phyloP scores from a whole-genome alignment of 2,113 vertebrate genomes.

The Lepus americanus region DNA sequence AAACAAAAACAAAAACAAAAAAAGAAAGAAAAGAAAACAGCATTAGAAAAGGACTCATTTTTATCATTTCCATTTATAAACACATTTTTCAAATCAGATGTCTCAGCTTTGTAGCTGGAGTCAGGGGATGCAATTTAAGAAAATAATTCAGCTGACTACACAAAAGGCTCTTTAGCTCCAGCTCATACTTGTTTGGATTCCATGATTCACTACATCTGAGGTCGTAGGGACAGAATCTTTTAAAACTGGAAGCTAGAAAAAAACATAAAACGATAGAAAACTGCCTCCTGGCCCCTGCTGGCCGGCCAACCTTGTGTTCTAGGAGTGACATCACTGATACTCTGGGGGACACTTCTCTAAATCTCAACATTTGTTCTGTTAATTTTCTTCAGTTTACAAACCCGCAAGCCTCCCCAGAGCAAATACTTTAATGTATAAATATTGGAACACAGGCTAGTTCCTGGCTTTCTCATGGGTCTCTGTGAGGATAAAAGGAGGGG shows the following conservation, averaged over 20 bases:
- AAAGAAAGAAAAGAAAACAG: constrained; percentile 69
- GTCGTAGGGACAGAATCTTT: neutral
- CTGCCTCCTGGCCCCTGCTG: neutral
- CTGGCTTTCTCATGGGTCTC: neutral
- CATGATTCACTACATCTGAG: neutral
- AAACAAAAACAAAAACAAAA: neutral
- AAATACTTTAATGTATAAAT: neutral
- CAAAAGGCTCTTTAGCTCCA: neutral
- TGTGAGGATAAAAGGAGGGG: neutral
- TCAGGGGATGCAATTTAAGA: neutral
- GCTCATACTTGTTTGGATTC: neutral
- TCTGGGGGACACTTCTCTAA: neutral
- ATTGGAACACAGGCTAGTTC: neutral
- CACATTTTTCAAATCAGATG: neutral
- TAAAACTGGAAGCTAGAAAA: neutral
- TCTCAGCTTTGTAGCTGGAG: neutral
- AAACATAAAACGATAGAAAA: neutral
- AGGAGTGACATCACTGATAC: neutral
- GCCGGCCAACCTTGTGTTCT: neutral
- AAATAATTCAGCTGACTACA: neutral
- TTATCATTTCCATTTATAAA: constrained; percentile 7
- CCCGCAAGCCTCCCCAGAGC: neutral
- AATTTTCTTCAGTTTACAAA: neutral
- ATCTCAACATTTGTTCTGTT: neutral
- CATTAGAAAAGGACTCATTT: constrained; percentile 67